Percentiles rank a stretch among this genome's conserved stretches.
phyloP scores from a whole-genome alignment of 2,797 vertebrate genomes.

The Allobates femoralis region DNA sequence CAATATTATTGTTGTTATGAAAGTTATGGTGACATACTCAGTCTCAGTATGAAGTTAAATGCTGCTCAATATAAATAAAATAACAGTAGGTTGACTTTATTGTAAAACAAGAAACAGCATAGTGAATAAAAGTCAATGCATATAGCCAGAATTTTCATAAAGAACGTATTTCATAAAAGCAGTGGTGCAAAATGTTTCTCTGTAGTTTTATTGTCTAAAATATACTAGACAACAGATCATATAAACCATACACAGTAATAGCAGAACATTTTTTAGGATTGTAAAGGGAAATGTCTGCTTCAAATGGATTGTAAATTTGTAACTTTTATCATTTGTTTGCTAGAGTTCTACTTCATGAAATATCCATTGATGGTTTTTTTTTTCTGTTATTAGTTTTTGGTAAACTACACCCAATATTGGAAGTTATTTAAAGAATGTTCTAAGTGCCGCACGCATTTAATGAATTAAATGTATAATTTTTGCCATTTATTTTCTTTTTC shows the following conservation, averaged over 20 bases:
- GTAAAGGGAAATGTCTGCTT: background rate
- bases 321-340: background rate
- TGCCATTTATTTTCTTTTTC: no score
- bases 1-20: constrained; percentile 42
- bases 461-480: no score
- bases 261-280: background rate
- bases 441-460: no score
- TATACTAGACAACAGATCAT: background rate
- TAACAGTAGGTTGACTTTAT: constrained; percentile 3
- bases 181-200: background rate
- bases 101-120: background rate
- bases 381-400: no score
- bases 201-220: background rate
- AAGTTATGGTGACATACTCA: constrained; percentile 38
- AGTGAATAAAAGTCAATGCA: constrained; percentile 9
- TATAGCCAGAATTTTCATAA: background rate
- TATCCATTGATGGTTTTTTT: no score
- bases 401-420: no score
- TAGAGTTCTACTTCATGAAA: no score
- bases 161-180: constrained; percentile 7
- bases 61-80: constrained; percentile 13
- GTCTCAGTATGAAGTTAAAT: constrained; percentile 15
- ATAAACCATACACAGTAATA: background rate
- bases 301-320: background rate
- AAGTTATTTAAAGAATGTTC: no score